A percentile compares a stretch with the other conserved stretches of the same genome.
phyloP scores from a whole-genome alignment of 2,888 invertebrate species.

The Stenotaenia linearis region DNA sequence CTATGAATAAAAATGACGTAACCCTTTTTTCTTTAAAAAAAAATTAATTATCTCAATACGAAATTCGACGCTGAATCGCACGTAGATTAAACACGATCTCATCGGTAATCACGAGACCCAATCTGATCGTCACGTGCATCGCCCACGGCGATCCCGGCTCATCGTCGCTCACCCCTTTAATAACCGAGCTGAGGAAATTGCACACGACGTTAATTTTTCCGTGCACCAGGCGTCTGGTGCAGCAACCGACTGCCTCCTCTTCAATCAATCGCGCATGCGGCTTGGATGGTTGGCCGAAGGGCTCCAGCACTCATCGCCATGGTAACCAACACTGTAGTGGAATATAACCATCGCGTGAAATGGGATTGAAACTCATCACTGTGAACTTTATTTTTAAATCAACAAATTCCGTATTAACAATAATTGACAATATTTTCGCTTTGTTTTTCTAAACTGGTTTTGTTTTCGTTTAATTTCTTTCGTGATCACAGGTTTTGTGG shows the following conservation, averaged over 20 bases:
- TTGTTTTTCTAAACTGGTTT: no score
- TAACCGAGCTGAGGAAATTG: conserved; percentile 11
- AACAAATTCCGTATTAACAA: neutral
- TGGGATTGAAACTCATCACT: conserved; percentile 24
- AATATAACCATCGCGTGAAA: neutral
- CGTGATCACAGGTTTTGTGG: neutral
- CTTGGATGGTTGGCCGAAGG: conserved; percentile 16
- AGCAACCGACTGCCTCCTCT: neutral
- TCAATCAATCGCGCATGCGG: conserved; percentile 15
- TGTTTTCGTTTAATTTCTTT: neutral
- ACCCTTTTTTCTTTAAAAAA: neutral
- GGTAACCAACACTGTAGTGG: neutral
- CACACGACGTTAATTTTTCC: conserved; percentile 26
- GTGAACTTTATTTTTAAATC: neutral
- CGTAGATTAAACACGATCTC: neutral
- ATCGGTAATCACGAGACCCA: neutral
- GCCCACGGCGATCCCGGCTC: neutral
- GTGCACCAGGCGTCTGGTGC: conserved; percentile 13
- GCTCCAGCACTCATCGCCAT: conserved; percentile 7
- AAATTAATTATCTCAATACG: neutral
- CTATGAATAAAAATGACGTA: neutral
- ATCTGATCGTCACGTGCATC: neutral
- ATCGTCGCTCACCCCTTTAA: conserved; percentile 12
- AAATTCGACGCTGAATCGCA: neutral
- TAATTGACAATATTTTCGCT: neutral